These are phyloP conservation scores for Myotis vivesi DNA, from an alignment of 2,797 vertebrate species.

Conservation along the genomic window DNA sequence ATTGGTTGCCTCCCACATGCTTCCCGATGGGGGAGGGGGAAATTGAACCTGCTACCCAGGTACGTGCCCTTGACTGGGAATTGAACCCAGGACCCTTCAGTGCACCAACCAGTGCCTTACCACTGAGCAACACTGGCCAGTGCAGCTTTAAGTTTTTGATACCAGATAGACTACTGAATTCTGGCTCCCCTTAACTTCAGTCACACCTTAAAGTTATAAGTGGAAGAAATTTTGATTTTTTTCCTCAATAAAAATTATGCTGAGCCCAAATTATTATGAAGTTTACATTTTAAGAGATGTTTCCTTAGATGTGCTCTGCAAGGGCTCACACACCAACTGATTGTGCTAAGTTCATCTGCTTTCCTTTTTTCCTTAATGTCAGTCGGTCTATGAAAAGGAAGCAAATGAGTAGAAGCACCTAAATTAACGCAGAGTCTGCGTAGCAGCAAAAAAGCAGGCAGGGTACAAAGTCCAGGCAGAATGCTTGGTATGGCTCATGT, in stretches of 20 bases:
- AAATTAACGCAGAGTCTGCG: background rate
- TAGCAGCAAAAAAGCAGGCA: background rate
- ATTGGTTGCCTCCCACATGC: no score
- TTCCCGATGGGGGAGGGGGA: no score
- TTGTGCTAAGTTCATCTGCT: slow-evolving; percentile 4
- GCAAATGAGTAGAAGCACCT: background rate
- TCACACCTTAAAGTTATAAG: background rate
- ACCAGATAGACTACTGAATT: background rate
- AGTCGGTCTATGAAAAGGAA: background rate
- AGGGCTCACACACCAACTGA: background rate
- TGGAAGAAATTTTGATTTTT: background rate
- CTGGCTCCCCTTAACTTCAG: background rate
- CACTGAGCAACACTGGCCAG: no score
- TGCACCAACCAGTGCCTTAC: no score
- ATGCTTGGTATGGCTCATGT: background rate
- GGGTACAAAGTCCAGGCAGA: background rate
- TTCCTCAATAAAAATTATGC: background rate
- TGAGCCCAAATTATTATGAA: background rate
- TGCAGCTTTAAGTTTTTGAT: background rate
- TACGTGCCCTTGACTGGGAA: no score
- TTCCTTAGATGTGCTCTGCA: background rate
- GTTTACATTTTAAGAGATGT: background rate
- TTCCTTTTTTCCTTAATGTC: background rate
- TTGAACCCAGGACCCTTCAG: no score
- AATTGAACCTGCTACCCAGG: no score